Base-by-base conservation (phyloP, 2,888 invertebrate genomes). In the Caprella mutica region DNA sequence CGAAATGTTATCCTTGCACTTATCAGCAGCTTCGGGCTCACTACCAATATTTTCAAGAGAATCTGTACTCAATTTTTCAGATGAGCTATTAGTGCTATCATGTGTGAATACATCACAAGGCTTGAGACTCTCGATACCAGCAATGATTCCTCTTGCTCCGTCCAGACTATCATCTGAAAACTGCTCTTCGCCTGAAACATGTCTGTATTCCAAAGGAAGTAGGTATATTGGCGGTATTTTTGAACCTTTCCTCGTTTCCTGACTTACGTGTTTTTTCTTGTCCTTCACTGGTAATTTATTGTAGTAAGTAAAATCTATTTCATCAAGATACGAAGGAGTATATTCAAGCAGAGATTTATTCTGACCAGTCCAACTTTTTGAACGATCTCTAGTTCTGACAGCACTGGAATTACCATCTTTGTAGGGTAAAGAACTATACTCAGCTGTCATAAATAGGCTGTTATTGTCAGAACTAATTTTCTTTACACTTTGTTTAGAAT, bases 101-200 rank as follows among this genome's bases (percentile, higher is more conserved):
- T n/a, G n/a, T n/a, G n/a, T n/a, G 17, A 27, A 24, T n/a, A 48
- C 30, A 26, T 48, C 48, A n/a, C 48, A 29, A 6, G 48, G 48
- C 48, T 48, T 48, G 12, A 48, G 5, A 48, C 48, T 30, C n/a
- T 48, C 48, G 14, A 48, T 48, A n/a, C 48, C 48, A 6, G 48
- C 48, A 26, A 48, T 48, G 30, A 48, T 48, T 27, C 48, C 48
- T 6, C 48, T 27, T 4, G 48, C 48, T 2, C 48, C 48, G 26
- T 48, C 61, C 38, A 61, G 42, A 52, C 61, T 61, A 27, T 61
- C 61, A 39, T 61, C 61, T 12, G 61, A 61, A 29, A 55, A 55
- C n/a, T 39, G 48, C 30, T 55, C 40, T 14, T 30, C 29, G 46
- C 38, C 38, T 19, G 48, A 48, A 4, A 48, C 48, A 21, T 48